These are phyloP conservation scores for Eciton burchellii DNA, from an alignment of 1,140 invertebrate species.

Conservation along the genomic window DNA sequence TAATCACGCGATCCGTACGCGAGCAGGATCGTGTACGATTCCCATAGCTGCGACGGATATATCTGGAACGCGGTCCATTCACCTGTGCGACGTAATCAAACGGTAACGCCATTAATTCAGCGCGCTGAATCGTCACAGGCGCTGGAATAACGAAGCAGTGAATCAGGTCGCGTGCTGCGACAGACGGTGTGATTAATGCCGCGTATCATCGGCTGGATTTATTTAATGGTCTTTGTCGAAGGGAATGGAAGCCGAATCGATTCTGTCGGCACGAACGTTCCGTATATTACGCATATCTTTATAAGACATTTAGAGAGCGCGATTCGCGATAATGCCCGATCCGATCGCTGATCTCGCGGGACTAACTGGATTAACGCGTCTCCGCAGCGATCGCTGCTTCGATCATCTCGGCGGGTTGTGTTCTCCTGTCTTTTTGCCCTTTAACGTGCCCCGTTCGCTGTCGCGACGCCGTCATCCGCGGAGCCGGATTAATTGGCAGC, in stretches of 20 bases:
- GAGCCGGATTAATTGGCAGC: constrained; percentile 25
- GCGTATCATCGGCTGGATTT: neutral
- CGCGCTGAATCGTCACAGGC: constrained; percentile 11
- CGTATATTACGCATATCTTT: neutral
- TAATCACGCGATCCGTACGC: constrained; percentile 4
- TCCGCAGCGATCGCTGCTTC: neutral
- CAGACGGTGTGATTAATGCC: constrained; percentile 20
- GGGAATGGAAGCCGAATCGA: neutral
- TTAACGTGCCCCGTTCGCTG: constrained; percentile 29
- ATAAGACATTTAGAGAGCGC: neutral
- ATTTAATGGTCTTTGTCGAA: neutral
- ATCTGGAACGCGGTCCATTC: neutral
- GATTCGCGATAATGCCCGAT: neutral
- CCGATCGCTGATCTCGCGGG: neutral
- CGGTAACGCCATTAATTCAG: constrained; percentile 29
- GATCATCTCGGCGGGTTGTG: constrained; percentile 18
- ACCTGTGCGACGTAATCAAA: constrained; percentile 11
- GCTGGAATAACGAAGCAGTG: constrained; percentile 21
- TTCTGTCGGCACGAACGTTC: neutral
- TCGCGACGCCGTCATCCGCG: constrained; percentile 7
- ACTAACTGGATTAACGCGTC: neutral
- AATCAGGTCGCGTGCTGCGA: constrained; percentile 20
- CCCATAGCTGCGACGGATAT: neutral
- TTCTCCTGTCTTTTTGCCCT: neutral
- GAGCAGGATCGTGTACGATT: constrained; percentile 11